Base-by-base conservation (phyloP, 2,113 vertebrate species). In the Syngnathus typhle region DNA sequence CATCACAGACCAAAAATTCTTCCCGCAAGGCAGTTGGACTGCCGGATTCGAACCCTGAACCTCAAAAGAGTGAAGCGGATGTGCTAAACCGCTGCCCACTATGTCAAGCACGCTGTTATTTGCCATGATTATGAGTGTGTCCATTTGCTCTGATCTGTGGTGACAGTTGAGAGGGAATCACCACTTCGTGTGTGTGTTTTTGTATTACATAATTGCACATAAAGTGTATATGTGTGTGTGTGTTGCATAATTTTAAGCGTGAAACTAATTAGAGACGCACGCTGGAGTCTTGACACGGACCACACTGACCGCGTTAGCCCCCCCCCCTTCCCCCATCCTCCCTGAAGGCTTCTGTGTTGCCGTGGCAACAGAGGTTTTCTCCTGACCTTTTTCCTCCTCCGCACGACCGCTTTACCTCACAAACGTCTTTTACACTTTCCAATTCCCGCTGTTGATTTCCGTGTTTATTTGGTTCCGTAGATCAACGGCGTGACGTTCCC, bases 401-500 rank as follows among this genome's bases (percentile, higher is more conserved):
- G 12, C 23, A 32, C 23, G 13, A 2, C 15, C 3, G 27, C 15
- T 58, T 58, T 32, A 16, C 27, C 1, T 36, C 27, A 12, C 55
- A 16, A 58, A 36, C 18, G 55, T 58, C 36, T 15, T 15, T 15
- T 16, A 58, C 55, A 7, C 11, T 15, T 58, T 15, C 27, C 55
- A 18, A 7, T 36, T 16, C 13, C 23, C 3, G 27, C 55, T 58
- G 13, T 32, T 16, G 54, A 56, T 27, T 56, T 56, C 54, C 51
- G 27, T 55, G 44, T 47, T 6, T 47, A 15, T 15, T 37, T 72
- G 44, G n/a, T 55, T 55, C 21, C 11, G 18, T 90, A 99, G 96
- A 93, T 98, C 85, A 99, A 99, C 84, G 94, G 93, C 7, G 94
- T 99, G 82, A 99, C 96, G 0, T 99, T 99, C 72, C 96, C 96